A percentile compares a stretch with the other conserved stretches of the same genome.
These are phyloP conservation scores for Malurus cyaneus DNA, from an alignment of 2,113 vertebrate genomes.

Conservation along the genomic window DNA sequence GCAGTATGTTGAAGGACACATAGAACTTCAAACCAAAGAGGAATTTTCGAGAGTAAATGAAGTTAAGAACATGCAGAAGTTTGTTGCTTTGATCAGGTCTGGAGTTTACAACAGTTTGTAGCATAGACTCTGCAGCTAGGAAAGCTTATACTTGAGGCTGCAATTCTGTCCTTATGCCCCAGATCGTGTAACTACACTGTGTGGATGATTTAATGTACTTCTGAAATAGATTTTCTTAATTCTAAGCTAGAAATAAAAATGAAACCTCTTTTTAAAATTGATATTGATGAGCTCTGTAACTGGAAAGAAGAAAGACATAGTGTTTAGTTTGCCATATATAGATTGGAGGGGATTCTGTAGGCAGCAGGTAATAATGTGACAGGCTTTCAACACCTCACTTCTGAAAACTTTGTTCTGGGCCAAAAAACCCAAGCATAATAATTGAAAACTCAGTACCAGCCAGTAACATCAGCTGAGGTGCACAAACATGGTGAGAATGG, in stretches of 20 bases:
- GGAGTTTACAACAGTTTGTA: neutral
- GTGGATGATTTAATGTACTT: conserved; percentile 32
- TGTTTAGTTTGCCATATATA: neutral
- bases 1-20: neutral
- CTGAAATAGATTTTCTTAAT: conserved; percentile 46
- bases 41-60: conserved; percentile 1
- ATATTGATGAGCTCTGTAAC: neutral
- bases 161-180: conserved; percentile 7
- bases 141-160: conserved; percentile 23
- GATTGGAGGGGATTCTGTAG: neutral
- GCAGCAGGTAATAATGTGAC: neutral
- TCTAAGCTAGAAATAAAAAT: conserved; percentile 23
- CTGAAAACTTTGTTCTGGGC: neutral
- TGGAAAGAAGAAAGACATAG: neutral
- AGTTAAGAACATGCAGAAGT: neutral
- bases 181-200: neutral
- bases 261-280: neutral
- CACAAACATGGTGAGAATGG: neutral
- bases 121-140: neutral
- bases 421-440: neutral
- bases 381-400: neutral
- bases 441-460: neutral
- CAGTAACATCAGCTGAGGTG: neutral
- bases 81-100: neutral
- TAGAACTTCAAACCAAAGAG: neutral